Base-by-base conservation (phyloP, 2,113 vertebrate genomes). In the Crypturellus undulatus region DNA sequence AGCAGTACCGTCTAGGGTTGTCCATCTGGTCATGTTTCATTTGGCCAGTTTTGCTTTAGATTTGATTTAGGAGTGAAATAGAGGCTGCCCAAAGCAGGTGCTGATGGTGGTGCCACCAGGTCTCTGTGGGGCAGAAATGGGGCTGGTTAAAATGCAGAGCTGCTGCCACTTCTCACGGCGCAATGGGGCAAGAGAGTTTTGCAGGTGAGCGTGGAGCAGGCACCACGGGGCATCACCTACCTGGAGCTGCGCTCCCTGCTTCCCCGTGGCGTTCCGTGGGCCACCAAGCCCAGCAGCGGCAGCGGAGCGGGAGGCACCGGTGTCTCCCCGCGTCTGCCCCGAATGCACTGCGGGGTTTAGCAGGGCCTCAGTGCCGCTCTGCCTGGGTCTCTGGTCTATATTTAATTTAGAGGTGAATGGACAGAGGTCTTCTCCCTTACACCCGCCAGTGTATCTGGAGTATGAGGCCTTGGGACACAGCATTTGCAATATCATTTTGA, bases 151-250 rank as follows among this genome's bases (percentile, higher is more conserved):
- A 77, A 49, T 25, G 26, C 51, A 47, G 84, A 89, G 54, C n/a
- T 70, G 45, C 79, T 84, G 3, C 28, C 22, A 21, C 24, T 70
- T 64, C 52, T 80, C 34, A 60, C 70, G 62, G 32, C 71, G 12
- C 19, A 25, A 0, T 47, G 0, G 0, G 15, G 36, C 21, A 16
- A 1, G 75, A 79, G 7, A 30, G 10, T 60, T 42, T 54, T 64
- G 42, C 54, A 36, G 86, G n/a, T 70, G 30, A 54, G 36, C 49
- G 4, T 45, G 45, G 16, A 13, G 19, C 1, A 2, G 34, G 49
- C 68, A 34, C 42, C 34, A 18, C 9, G 45, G 65, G 79, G 21
- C 72, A 22, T 84, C 49, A 34, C 32, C 38, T 24, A 34, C 32
- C 38, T 24, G 32, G 59, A 72, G 64, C 7, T 43, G 49, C 69